phyloP scores from a whole-genome alignment of 2,113 vertebrate species.

The Platichthys stellatus region DNA sequence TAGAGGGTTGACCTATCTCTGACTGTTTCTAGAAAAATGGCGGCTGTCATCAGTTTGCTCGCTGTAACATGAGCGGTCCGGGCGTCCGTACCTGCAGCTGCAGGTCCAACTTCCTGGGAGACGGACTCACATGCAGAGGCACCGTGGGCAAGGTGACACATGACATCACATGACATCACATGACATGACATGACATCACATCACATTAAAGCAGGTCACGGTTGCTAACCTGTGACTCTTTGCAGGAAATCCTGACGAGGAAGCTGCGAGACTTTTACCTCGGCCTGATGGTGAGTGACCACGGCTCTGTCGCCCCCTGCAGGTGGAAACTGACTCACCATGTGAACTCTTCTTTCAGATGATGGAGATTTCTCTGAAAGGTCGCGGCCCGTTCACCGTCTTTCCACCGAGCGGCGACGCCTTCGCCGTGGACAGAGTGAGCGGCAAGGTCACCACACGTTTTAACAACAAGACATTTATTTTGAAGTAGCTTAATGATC shows the following conservation, averaged over 20 bases:
- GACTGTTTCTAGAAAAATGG: slow-evolving; percentile 86
- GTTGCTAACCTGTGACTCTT: background rate
- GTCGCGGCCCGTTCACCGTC: slow-evolving; percentile 89
- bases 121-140: slow-evolving; percentile 87
- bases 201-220: accelerated
- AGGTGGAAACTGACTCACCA: background rate
- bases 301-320: background rate
- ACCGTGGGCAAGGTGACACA: slow-evolving; percentile 84
- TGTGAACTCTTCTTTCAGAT: slow-evolving; percentile 72
- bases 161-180: no score
- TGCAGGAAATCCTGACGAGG: slow-evolving; percentile 83
- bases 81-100: slow-evolving; percentile 86
- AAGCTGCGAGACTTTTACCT: slow-evolving; percentile 80
- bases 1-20: background rate
- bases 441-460: background rate
- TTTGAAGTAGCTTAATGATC: no score
- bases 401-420: slow-evolving; percentile 79
- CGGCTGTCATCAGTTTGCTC: slow-evolving; percentile 85
- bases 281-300: slow-evolving; percentile 79
- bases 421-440: slow-evolving; percentile 24
- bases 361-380: slow-evolving; percentile 67
- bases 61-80: slow-evolving; percentile 83
- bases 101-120: slow-evolving; percentile 76
- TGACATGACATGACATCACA: no score
- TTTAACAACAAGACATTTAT: background rate